A percentile compares a stretch with the other conserved stretches of the same genome.
phyloP scores from a whole-genome alignment of 2,113 vertebrate genomes.

The Sinocyclocheilus maitianheensis region DNA sequence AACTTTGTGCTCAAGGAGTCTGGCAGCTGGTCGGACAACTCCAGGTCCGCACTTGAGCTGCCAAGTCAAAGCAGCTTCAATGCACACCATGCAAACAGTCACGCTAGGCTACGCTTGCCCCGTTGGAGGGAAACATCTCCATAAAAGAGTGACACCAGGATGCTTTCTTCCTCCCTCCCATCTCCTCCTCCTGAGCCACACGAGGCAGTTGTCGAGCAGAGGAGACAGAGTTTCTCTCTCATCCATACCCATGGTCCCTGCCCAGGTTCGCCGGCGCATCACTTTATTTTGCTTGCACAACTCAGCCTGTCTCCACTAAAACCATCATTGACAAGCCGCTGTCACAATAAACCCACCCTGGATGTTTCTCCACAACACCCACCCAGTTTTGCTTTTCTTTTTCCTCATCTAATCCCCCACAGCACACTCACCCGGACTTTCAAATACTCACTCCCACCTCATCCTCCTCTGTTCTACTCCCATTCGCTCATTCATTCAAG shows the following conservation, averaged over 20 bases:
- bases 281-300: constrained; percentile 14
- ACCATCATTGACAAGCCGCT: constrained; percentile 10
- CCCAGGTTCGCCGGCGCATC: constrained; percentile 48
- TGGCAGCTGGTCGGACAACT: not conserved
- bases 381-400: constrained; percentile 13
- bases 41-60: not conserved
- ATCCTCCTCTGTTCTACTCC: not conserved
- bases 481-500: not conserved
- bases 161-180: not conserved
- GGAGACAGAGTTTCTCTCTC: constrained; percentile 14
- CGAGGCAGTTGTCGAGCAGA: not conserved
- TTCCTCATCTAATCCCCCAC: constrained; percentile 21
- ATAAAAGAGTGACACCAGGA: constrained; percentile 31
- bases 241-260: constrained; percentile 46
- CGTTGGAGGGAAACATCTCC: constrained; percentile 37
- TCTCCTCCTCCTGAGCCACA: constrained; percentile 29
- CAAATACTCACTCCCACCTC: not conserved
- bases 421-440: constrained; percentile 8
- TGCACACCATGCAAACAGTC: not conserved
- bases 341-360: constrained; percentile 39
- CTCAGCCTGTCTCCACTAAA: constrained; percentile 25
- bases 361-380: not conserved
- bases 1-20: constrained; percentile 5
- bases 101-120: constrained; percentile 29
- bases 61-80: constrained; percentile 41